Evolutionary conservation across 2,113 vertebrate genomes (phyloP), one percentile per base, ranked within the genome.

Genomic region (Scomber scombrus): DNA sequence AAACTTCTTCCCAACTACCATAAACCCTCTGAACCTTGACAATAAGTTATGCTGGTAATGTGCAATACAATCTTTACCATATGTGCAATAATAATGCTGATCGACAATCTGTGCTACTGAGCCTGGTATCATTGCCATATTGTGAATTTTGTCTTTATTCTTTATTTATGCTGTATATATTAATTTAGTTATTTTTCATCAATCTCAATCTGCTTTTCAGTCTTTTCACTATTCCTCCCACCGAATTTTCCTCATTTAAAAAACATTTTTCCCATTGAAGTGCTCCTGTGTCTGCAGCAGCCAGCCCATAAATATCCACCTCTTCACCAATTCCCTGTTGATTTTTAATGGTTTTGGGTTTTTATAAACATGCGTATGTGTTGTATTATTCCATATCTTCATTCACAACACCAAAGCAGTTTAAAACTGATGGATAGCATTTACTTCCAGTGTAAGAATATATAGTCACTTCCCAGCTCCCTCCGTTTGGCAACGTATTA

Each of bases 401-500:
- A 31, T 47, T 57, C 61, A 66, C 2, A 2, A 50, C 58, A 60
- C 23, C 63, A 70, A 9, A 64, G 11, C 26, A 72, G 55, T 68
- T 76, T 51, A 18, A 75, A 63, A 51, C 31, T 23, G 14, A 14
- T 43, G 29, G 18, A 21, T 1, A 75, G 18, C 51, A 72, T 76
- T 72, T 31, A 62, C 71, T 45, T 51, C 23, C 12, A 10, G 23
- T 51, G 31, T 31, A 40, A 46, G 3, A 46, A 66, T 67, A 12
- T 11, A 66, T 64, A 7, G 6, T 60, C 15, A 72, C 68, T 40
- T 46, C 51, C 43, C 26, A 26, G 47, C 71, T 90, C 73, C 76
- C 72, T 67, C 57, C 58, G 9, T 77, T 80, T 78, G 80, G 74
- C 74, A 78, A 78, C 71, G 75, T 86, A 70, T 78, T 81, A 57